phyloP scores from a whole-genome alignment of 2,797 vertebrate genomes.

The Pseudopleuronectes americanus region DNA sequence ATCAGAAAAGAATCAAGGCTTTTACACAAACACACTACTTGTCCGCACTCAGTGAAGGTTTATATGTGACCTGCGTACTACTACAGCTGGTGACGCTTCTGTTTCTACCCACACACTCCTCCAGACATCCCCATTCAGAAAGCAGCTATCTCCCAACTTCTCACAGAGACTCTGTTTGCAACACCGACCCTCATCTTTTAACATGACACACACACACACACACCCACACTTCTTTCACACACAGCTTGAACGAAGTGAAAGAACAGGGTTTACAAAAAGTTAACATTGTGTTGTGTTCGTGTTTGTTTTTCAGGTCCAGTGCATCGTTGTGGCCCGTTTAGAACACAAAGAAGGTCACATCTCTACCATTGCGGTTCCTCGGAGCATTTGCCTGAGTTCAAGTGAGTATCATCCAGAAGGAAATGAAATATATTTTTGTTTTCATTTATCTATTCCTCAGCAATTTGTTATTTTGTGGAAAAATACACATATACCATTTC shows the following conservation, averaged over 20 bases:
- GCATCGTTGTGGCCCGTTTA: not conserved
- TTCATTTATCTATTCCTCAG: slow-evolving; percentile 6
- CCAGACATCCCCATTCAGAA: not conserved
- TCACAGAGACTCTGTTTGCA: not conserved
- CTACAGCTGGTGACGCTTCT: slow-evolving; percentile 2
- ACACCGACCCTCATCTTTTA: not conserved
- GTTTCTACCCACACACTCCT: not conserved
- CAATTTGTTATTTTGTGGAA: slow-evolving; percentile 4
- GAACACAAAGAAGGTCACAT: slow-evolving; percentile 14
- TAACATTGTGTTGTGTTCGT: not conserved
- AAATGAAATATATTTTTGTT: not conserved
- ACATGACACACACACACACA: not conserved
- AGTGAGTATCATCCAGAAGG: slow-evolving; percentile 9
- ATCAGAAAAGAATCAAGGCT: not conserved
- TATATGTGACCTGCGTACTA: not conserved
- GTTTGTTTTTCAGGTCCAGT: too few relatives aligned
- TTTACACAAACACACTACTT: not conserved
- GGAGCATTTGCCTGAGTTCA: not conserved
- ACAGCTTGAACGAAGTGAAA: not conserved
- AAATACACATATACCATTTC: not conserved
- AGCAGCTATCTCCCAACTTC: not conserved
- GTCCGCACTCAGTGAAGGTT: not conserved
- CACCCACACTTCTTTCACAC: too few relatives aligned
- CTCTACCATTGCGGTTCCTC: not conserved
- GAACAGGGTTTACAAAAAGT: not conserved